A percentile compares a stretch with the other conserved stretches of the same genome.
These are phyloP conservation scores for Takifugu ocellatus DNA, from an alignment of 2,797 vertebrate genomes.

Conservation along the genomic window DNA sequence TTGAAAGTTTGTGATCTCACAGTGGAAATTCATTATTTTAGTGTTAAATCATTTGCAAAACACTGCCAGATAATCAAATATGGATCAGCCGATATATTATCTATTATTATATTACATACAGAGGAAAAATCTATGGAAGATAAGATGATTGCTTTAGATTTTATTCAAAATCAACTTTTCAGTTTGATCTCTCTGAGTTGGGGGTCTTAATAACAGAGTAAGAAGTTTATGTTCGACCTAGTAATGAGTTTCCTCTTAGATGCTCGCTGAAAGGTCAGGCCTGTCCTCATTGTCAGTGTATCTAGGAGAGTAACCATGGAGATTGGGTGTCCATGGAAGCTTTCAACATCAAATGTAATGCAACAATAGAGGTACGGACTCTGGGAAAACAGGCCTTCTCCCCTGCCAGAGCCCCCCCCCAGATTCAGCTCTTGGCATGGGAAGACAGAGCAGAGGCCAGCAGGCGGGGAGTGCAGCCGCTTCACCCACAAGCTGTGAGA, in stretches of 20 bases:
- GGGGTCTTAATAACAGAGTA: too few species aligned
- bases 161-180: too few species aligned
- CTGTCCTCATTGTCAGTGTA: conserved; percentile 7
- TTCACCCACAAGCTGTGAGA: conserved; percentile 18
- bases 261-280: conserved; percentile 10
- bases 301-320: conserved; percentile 42
- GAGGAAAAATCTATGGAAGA: too few species aligned
- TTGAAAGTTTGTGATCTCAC: too few species aligned
- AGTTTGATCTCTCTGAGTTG: too few species aligned
- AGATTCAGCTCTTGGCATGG: conserved; percentile 54
- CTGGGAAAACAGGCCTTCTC: conserved; percentile 51
- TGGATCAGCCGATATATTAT: background rate
- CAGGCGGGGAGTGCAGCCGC: conserved; percentile 25
- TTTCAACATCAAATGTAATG: conserved; percentile 39
- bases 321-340: conserved; percentile 23
- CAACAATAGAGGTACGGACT: conserved; percentile 45
- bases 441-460: conserved; percentile 33
- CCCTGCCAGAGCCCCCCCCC: conserved; percentile 42
- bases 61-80: background rate
- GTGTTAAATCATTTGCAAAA: background rate
- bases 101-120: too few species aligned
- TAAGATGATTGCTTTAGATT: too few species aligned
- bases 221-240: background rate
- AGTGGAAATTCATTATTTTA: background rate
- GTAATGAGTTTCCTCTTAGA: background rate